Conservation (phyloP, 2,797 vertebrate genomes). For the Rhodeus uyekii region DNA sequence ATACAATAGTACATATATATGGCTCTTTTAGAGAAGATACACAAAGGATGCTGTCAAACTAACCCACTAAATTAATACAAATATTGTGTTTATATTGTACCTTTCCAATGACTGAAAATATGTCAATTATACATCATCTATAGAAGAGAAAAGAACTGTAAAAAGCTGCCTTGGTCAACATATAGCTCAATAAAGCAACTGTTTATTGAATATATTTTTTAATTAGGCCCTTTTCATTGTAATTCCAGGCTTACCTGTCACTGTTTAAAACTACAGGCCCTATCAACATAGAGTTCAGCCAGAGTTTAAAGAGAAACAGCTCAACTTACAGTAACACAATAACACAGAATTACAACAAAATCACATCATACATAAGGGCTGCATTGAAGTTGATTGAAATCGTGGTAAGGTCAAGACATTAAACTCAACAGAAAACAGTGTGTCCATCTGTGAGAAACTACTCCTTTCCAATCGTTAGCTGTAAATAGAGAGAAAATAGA, state of each 20-base stretch:
- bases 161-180: conserved; percentile 10
- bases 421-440: conserved; percentile 16
- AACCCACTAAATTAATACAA: not conserved
- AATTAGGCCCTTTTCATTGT: conserved; percentile 42
- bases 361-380: conserved; percentile 35
- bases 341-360: conserved; percentile 30
- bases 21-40: conserved; percentile 17
- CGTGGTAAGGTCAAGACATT: conserved; percentile 31
- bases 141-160: conserved; percentile 27
- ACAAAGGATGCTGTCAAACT: conserved; percentile 10
- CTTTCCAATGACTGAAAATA: conserved; percentile 10
- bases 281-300: conserved; percentile 45
- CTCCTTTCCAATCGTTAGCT: not conserved
- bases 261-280: conserved; percentile 36
- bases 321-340: conserved; percentile 39
- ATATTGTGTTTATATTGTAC: conserved; percentile 18
- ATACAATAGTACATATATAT: conserved; percentile 5
- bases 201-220: conserved; percentile 52
- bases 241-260: conserved; percentile 32
- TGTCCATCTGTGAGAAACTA: not conserved
- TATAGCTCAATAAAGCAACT: conserved; percentile 49
- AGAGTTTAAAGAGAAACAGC: conserved; percentile 45
- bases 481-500: conserved; percentile 25
- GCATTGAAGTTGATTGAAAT: conserved; percentile 41
- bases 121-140: conserved; percentile 32